phyloP scores from a whole-genome alignment of 2,888 invertebrate species.

The Ryuthela nishihirai region DNA sequence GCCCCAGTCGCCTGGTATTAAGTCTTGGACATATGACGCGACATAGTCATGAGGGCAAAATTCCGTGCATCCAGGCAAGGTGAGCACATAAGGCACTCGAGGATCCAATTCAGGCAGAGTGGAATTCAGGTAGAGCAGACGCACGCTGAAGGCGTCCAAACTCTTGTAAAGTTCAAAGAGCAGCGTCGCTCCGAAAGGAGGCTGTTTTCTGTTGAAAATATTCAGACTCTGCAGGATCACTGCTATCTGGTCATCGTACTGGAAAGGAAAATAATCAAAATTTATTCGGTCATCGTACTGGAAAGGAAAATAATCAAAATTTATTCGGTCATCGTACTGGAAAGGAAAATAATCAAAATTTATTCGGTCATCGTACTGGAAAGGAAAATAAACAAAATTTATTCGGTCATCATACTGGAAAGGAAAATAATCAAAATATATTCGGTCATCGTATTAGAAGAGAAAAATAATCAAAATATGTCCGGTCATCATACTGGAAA shows the following conservation, averaged over 20 bases:
- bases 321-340: constrained; percentile 14
- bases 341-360: neutral
- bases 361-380: constrained; percentile 13
- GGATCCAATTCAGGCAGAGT: constrained; percentile 3
- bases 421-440: too few species aligned
- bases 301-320: neutral
- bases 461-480: too few species aligned
- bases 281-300: constrained; percentile 15
- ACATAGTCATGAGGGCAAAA: constrained; percentile 4
- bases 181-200: constrained; percentile 4
- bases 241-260: constrained; percentile 15
- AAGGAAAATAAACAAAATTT: neutral
- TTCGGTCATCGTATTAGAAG: too few species aligned
- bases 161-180: constrained; percentile 7
- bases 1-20: neutral
- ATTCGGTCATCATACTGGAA: too few species aligned
- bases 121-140: constrained; percentile 4
- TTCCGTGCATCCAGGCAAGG: constrained; percentile 2
- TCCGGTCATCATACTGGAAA: too few species aligned
- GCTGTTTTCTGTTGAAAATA: constrained; percentile 4
- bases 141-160: neutral
- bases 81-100: neutral
- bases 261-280: neutral
- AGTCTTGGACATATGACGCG: neutral
- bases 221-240: constrained; percentile 2